Conservation (phyloP, 2,113 vertebrate species). For the Mustela nigripes region DNA sequence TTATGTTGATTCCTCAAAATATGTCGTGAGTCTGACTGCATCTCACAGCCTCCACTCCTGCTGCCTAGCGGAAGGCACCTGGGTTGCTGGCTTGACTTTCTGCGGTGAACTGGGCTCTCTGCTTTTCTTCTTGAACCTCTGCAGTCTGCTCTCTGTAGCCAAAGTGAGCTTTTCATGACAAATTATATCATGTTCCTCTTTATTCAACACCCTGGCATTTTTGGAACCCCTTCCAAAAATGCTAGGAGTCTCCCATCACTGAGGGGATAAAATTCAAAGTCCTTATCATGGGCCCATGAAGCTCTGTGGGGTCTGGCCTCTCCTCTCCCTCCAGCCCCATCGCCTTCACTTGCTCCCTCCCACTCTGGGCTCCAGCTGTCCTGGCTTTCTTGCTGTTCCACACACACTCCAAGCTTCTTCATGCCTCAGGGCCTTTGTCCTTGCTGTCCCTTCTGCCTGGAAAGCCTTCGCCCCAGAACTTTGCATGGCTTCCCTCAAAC, state of each 20-base stretch:
- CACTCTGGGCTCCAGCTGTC: neutral
- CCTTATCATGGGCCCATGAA: neutral
- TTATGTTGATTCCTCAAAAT: neutral
- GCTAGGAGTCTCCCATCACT: neutral
- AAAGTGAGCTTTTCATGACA: conserved; percentile 22
- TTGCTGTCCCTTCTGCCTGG: neutral
- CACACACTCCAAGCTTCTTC: neutral
- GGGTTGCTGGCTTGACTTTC: neutral
- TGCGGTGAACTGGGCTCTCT: neutral
- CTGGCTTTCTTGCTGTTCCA: neutral
- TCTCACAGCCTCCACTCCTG: neutral
- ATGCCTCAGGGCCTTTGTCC: neutral
- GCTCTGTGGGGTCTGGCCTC: neutral
- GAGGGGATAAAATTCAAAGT: neutral
- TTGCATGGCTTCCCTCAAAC: neutral
- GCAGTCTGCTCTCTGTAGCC: neutral
- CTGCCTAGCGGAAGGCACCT: rapidly evolving
- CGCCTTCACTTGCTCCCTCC: neutral
- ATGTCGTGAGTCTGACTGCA: neutral
- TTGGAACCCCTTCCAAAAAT: no score
- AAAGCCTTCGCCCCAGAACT: neutral
- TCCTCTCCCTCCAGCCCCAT: neutral
- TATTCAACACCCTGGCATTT: neutral
- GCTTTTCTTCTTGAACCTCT: neutral
- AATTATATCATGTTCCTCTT: neutral